Evolutionary conservation across 2,113 vertebrate species (phyloP).

Genomic region (Crotalus viridis): DNA sequence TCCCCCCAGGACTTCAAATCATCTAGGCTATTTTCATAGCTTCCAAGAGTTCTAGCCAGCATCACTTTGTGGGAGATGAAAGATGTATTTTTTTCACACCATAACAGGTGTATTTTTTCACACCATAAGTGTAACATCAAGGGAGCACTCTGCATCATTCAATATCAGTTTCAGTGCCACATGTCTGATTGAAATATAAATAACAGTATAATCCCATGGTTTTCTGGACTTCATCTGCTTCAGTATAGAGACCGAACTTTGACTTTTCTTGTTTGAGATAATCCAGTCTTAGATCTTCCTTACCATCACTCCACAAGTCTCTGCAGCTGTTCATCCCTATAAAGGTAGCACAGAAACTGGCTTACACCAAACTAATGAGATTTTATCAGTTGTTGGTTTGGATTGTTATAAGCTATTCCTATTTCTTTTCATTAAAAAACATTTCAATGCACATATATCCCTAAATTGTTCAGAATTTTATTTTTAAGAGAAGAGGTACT

Average conservation of each 20-base stretch:
- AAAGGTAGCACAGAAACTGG: background rate
- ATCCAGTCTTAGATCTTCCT: background rate
- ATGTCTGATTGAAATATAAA: background rate
- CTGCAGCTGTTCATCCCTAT: background rate
- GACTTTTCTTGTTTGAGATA: background rate
- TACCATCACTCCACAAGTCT: background rate
- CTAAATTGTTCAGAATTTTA: background rate
- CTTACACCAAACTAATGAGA: background rate
- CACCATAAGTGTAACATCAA: background rate
- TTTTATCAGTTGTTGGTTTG: background rate
- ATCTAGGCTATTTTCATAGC: background rate
- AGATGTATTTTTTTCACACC: background rate
- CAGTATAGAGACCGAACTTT: background rate
- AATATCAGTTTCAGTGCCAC: background rate
- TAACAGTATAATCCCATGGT: background rate
- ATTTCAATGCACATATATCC: background rate
- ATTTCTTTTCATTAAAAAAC: background rate
- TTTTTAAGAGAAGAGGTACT: constrained; percentile 7
- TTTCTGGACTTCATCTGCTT: background rate
- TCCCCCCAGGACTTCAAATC: background rate
- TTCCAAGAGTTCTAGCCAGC: background rate
- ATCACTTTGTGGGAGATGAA: background rate
- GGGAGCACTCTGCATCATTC: background rate
- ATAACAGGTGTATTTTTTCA: background rate
- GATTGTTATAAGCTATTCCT: background rate